Evolutionary conservation across 1,140 invertebrate genomes (phyloP).

Genomic region (Procambarus clarkii): DNA sequence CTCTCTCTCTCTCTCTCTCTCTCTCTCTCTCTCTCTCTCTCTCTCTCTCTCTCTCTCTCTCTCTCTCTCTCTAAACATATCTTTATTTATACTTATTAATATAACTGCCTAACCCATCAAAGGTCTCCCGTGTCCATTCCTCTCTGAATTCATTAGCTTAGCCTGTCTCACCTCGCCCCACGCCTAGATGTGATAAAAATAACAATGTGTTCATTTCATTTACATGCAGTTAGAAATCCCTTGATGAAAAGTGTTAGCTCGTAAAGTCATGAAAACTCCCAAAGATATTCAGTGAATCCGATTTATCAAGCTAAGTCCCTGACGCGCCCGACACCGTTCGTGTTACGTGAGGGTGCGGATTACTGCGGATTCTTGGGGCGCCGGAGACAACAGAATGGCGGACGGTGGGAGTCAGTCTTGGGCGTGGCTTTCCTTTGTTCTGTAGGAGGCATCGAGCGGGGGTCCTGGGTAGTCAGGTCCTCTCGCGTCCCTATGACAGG

Average conservation of each 20-base stretch:
- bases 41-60: no score
- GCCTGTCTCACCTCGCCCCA: background rate
- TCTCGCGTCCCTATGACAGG: no score
- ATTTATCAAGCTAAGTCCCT: conserved; percentile 35
- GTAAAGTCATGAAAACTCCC: conserved; percentile 21
- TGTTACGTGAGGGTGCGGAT: conserved; percentile 9
- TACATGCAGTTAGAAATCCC: conserved; percentile 4
- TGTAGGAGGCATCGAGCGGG: background rate
- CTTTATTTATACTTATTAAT: background rate
- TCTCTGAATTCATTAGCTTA: background rate
- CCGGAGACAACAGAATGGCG: conserved; percentile 27
- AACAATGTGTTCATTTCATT: background rate
- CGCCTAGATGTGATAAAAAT: background rate
- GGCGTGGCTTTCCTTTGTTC: conserved; percentile 27
- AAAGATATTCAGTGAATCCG: conserved; percentile 36
- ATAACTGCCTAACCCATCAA: background rate
- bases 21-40: no score
- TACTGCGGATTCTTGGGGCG: conserved; percentile 5
- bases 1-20: no score
- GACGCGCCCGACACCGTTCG: background rate
- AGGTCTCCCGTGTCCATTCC: no score
- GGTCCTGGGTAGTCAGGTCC: no score
- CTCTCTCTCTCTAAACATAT: conserved; percentile 16
- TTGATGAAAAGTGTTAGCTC: conserved; percentile 21
- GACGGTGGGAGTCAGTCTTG: background rate